These are phyloP conservation scores for Monarcha castaneiventris DNA, from an alignment of 2,113 vertebrate species.

Conservation along the genomic window DNA sequence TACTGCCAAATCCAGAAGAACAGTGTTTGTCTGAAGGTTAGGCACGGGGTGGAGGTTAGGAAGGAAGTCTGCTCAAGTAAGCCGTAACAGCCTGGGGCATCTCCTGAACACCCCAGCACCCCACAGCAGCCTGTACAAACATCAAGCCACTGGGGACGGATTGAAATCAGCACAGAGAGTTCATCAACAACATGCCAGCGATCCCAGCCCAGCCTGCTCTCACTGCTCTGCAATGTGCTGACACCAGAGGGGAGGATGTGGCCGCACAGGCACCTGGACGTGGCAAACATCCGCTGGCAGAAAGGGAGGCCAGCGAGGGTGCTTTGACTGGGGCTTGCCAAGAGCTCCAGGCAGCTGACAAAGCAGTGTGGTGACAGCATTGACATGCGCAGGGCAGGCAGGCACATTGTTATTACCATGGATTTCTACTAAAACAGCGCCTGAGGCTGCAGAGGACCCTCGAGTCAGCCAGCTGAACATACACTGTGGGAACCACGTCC, in stretches of 20 bases:
- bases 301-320: conserved; percentile 5
- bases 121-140: not conserved
- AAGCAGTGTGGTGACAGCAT: conserved; percentile 18
- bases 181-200: not conserved
- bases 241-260: not conserved
- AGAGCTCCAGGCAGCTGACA: conserved; percentile 37
- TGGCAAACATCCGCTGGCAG: conserved; percentile 20
- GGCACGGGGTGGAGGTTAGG: not conserved
- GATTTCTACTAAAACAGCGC: not conserved
- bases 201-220: not conserved
- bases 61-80: not conserved
- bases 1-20: not conserved
- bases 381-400: not conserved
- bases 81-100: not conserved
- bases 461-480: conserved; percentile 36
- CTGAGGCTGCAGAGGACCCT: not conserved
- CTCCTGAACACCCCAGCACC: not conserved
- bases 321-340: not conserved
- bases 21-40: not conserved
- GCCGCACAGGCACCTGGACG: conserved; percentile 11
- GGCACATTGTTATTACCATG: not conserved
- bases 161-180: not conserved
- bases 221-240: conserved; percentile 17
- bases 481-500: conserved; percentile 1
- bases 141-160: rapidly evolving